phyloP scores from a whole-genome alignment of 35 echinoderm and acorn worm species.

The Hemicentrotus pulcherrimus region DNA sequence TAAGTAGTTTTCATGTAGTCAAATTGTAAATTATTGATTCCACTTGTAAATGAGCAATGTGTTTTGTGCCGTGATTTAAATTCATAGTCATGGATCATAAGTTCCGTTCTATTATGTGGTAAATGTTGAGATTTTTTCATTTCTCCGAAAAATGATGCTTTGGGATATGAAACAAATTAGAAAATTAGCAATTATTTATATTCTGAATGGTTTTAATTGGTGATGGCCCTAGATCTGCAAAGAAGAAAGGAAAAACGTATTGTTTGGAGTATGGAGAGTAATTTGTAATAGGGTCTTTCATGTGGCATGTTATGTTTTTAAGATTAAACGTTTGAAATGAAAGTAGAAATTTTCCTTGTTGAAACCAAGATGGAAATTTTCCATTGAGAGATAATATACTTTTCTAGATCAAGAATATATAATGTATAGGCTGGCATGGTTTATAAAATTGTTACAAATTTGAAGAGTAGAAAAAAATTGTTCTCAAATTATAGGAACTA shows the following conservation, averaged over 20 bases:
- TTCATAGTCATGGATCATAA: neutral
- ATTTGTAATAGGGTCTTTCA: neutral
- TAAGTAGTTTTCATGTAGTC: neutral
- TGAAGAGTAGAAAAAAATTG: no score
- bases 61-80: neutral
- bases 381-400: no score
- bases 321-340: neutral
- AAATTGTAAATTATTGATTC: constrained; percentile 14
- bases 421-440: no score
- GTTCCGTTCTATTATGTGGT: neutral
- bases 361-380: no score
- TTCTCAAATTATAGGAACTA: no score
- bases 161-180: neutral
- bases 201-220: neutral
- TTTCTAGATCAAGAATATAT: no score
- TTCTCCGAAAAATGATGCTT: no score
- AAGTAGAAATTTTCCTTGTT: neutral
- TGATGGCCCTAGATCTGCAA: neutral
- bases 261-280: neutral
- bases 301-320: neutral
- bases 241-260: neutral
- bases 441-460: no score
- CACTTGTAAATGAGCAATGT: neutral
- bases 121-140: neutral
- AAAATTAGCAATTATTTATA: neutral